Percentiles rank a stretch among this genome's conserved stretches.
These are phyloP conservation scores for Peucedramus taeniatus DNA, from an alignment of 2,113 vertebrate species.

Conservation along the genomic window DNA sequence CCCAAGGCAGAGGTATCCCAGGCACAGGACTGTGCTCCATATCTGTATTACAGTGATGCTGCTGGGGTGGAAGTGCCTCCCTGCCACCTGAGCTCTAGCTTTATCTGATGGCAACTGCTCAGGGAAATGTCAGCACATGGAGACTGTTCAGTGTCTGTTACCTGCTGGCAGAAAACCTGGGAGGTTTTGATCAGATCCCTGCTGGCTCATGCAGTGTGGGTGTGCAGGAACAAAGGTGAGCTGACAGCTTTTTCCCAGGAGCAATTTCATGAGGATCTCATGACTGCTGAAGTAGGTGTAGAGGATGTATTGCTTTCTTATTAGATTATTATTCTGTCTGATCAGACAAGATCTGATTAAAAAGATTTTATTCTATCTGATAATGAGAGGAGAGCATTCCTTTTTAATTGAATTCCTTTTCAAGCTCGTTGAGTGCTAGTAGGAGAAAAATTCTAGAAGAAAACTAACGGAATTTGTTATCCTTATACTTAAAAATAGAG, in stretches of 20 bases:
- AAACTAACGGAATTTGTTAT: neutral
- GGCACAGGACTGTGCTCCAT: rapidly evolving
- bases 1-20: neutral
- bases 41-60: neutral
- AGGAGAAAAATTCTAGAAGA: neutral
- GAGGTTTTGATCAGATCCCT: neutral
- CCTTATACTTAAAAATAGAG: neutral
- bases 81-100: neutral
- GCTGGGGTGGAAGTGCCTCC: neutral
- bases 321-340: neutral
- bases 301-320: neutral
- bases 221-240: neutral
- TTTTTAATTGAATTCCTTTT: neutral
- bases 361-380: neutral
- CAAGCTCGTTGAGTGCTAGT: neutral
- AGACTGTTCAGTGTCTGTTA: neutral
- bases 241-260: neutral
- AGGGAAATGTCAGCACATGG: rapidly evolving
- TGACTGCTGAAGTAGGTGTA: neutral
- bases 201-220: neutral
- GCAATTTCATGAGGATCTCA: neutral
- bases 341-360: neutral
- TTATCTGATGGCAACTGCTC: neutral
- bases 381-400: neutral
- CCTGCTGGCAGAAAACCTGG: neutral